Evolutionary conservation across 2,797 vertebrate species (phyloP).

Genomic region (Pelodytes ibericus): DNA sequence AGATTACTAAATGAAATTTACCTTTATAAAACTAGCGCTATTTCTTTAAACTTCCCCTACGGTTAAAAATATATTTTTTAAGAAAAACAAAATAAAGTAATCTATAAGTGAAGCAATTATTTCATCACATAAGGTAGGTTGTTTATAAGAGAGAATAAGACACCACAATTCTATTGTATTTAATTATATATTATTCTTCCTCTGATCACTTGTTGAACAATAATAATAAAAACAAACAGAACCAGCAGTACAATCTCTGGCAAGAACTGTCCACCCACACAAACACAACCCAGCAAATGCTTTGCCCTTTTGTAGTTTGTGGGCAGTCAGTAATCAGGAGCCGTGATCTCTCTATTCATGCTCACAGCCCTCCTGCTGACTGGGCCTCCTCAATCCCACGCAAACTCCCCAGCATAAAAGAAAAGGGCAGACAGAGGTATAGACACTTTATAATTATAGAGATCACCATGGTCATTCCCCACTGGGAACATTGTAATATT

Average conservation of each 20-base stretch:
- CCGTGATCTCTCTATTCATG: constrained; percentile 34
- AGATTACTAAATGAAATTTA: too few species aligned
- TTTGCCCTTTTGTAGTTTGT: constrained; percentile 37
- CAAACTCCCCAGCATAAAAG: constrained; percentile 22
- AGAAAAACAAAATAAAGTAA: too few species aligned
- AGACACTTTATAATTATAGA: constrained; percentile 45
- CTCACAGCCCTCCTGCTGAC: constrained; percentile 38
- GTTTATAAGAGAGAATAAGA: too few species aligned
- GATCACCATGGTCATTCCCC: constrained; percentile 46
- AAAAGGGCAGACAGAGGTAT: constrained; percentile 41
- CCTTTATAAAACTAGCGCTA: too few species aligned
- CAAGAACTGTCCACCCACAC: constrained; percentile 45
- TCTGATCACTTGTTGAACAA: constrained; percentile 17
- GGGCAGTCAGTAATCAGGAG: constrained; percentile 45
- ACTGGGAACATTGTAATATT: constrained; percentile 45
- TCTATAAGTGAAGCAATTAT: too few species aligned
- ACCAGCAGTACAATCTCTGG: constrained; percentile 11
- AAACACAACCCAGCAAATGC: constrained; percentile 9
- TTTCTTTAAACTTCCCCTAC: too few species aligned
- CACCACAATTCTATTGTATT: neutral
- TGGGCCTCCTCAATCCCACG: constrained; percentile 42
- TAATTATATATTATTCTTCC: neutral
- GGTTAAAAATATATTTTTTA: too few species aligned
- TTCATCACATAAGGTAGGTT: too few species aligned
- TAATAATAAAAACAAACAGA: constrained; percentile 10